Evolutionary conservation across 2,797 vertebrate species (phyloP).

Genomic region (Pseudopleuronectes americanus): DNA sequence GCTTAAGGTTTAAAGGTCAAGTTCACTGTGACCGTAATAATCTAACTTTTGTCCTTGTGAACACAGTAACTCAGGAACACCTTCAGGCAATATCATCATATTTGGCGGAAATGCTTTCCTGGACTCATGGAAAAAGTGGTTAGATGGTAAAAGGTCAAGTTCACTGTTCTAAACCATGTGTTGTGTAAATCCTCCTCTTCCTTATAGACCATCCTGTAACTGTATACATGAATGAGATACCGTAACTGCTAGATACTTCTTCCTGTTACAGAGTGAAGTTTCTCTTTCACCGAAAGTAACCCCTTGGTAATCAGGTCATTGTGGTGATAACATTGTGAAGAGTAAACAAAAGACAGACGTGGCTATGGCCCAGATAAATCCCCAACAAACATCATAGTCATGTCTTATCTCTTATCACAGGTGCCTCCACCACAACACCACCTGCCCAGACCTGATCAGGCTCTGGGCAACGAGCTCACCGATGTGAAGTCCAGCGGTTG

Average conservation of each 20-base stretch:
- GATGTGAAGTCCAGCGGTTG: constrained; percentile 60
- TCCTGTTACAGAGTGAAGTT: background rate
- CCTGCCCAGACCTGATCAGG: constrained; percentile 33
- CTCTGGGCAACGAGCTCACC: constrained; percentile 55
- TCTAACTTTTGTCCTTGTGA: no score
- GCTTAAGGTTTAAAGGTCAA: no score
- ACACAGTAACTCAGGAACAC: no score
- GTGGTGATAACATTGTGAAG: constrained; percentile 3
- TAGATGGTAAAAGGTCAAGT: no score
- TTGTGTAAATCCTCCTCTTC: background rate
- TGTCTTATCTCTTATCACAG: constrained; percentile 47
- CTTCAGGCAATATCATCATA: no score
- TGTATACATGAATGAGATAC: background rate
- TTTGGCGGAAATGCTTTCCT: no score
- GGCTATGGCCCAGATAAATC: background rate
- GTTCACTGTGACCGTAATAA: no score
- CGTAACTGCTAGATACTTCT: background rate
- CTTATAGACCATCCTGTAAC: background rate
- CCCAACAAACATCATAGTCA: background rate
- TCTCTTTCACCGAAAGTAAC: constrained; percentile 5
- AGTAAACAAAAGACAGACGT: constrained; percentile 1
- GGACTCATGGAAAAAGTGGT: no score
- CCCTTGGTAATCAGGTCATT: background rate
- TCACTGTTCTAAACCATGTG: no score
- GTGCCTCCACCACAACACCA: constrained; percentile 44